phyloP scores from a whole-genome alignment of 2,888 invertebrate genomes.

The Caenorhabditis sinica region DNA sequence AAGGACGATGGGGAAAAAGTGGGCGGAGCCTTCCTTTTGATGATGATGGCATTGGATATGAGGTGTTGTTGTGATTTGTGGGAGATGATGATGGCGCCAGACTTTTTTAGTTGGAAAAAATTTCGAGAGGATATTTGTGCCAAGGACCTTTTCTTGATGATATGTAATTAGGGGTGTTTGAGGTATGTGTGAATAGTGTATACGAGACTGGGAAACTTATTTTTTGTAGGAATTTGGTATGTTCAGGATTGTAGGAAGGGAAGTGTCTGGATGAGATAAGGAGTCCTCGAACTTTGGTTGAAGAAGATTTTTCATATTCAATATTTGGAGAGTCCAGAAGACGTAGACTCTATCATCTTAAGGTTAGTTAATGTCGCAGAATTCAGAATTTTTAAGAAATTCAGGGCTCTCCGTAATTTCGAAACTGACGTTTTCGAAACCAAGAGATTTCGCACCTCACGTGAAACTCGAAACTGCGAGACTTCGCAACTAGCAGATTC shows the following conservation, averaged over 20 bases:
- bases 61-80: slow-evolving; percentile 4
- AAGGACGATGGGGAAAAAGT: slow-evolving; percentile 33
- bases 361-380: too few relatives aligned
- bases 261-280: neutral
- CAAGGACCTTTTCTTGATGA: slow-evolving; percentile 46
- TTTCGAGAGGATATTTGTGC: slow-evolving; percentile 52
- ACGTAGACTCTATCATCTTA: too few relatives aligned
- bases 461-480: too few relatives aligned
- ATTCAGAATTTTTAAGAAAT: too few relatives aligned
- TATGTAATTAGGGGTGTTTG: slow-evolving; percentile 41
- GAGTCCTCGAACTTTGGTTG: neutral
- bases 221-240: neutral
- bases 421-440: too few relatives aligned
- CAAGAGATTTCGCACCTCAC: too few relatives aligned
- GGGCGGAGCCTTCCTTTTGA: slow-evolving; percentile 36
- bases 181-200: neutral
- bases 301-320: neutral
- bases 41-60: slow-evolving; percentile 58
- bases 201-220: slow-evolving; percentile 34
- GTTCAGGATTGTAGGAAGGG: neutral
- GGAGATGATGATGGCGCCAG: slow-evolving; percentile 33
- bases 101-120: too few relatives aligned
- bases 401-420: too few relatives aligned
- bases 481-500: too few relatives aligned
- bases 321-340: too few relatives aligned